Base-by-base conservation (phyloP, 2,797 vertebrate genomes). In the Halcyon smyrnensis region DNA sequence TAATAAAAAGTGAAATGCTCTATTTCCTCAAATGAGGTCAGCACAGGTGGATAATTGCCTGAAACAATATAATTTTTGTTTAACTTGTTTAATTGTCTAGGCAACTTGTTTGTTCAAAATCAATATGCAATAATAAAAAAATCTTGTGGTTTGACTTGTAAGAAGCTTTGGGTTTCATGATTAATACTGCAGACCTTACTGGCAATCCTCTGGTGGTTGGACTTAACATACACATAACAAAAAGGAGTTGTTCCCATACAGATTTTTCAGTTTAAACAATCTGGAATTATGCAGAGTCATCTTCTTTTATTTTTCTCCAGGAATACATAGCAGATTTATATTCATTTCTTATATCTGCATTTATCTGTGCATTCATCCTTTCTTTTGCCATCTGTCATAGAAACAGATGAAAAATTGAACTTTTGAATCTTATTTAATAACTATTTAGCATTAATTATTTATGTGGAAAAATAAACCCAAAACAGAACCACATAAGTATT, bases 1-100 rank as follows among this genome's bases (percentile, higher is more conserved):
- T 91, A 95, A 96, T 89, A 97, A 95, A 95, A 91, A 60, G 53
- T 50, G 51, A 95, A 95, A 94, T 82, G 74, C 41, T 93, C 96
- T 94, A 84, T 95, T 96, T 94, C 60, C n/a, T 51, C 39, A 95
- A 95, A 95, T 92, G 88, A 94, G 91, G 90, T 85, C 81, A 95
- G 77, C 60, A 90, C 27, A 77, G 36, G 37, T 57, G 30, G 43
- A 87, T 92, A 95, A 92, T 84, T 95, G 64, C 53, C 74, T 90
- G 81, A 90, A 96, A 96, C 27, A 77, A 60, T 36, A 70, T 43
- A 77, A 59, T 77, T 94, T 97, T 95, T 90, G 54, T 88, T 96
- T 95, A 90, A 96, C 74, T 93, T 91, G 45, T 89, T 91, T 93
- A 96, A 95, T 95, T 95, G 65, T 73, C 48, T 70, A 62, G 45